phyloP scores from a whole-genome alignment of 1,140 invertebrate genomes.

The Drosophila repleta region DNA sequence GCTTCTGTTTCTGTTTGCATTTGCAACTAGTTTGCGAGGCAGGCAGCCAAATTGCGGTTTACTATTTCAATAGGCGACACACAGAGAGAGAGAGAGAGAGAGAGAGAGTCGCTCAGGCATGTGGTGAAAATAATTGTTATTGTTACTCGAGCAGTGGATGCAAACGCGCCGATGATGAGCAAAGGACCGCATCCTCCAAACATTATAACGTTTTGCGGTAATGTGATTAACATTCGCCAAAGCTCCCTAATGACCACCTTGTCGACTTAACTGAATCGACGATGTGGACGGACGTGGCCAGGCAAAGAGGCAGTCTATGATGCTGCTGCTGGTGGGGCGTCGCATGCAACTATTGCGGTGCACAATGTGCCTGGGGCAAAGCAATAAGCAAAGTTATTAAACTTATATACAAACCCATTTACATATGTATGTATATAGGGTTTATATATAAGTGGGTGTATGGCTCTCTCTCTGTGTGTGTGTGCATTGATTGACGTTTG shows the following conservation, averaged over 20 bases:
- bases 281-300: constrained; percentile 2
- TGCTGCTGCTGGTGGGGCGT: not conserved
- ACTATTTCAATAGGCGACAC: constrained; percentile 62
- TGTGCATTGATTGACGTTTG: constrained; percentile 67
- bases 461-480: no score
- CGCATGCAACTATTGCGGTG: constrained; percentile 21
- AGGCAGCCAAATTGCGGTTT: constrained; percentile 71
- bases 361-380: constrained; percentile 18
- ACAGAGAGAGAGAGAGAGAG: not conserved
- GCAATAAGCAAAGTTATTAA: constrained; percentile 74
- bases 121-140: constrained; percentile 77
- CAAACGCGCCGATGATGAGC: constrained; percentile 27
- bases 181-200: constrained; percentile 51
- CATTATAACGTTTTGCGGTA: constrained; percentile 80
- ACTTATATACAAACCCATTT: constrained; percentile 45
- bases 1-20: constrained; percentile 72
- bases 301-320: not conserved
- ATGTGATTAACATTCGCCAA: constrained; percentile 78
- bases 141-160: constrained; percentile 63
- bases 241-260: constrained; percentile 73
- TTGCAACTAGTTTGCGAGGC: constrained; percentile 59
- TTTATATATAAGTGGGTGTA: not conserved
- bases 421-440: no score
- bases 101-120: constrained; percentile 6
- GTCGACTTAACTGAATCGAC: constrained; percentile 44